Base-by-base conservation (phyloP, 2,888 invertebrate genomes). In the Thyatira batis region DNA sequence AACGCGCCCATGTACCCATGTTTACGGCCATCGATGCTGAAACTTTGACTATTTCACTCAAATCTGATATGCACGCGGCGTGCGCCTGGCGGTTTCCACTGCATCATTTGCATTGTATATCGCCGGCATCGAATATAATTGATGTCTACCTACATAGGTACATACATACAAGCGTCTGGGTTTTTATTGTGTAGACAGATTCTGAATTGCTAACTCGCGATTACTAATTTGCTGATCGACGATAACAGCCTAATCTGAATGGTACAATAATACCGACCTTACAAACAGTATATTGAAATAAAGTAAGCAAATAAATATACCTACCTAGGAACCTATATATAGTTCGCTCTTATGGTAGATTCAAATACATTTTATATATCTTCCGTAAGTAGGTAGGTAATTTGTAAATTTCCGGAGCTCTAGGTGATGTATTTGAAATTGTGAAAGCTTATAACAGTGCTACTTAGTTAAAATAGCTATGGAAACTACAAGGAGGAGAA, bases 1-100 rank as follows among this genome's bases (percentile, higher is more conserved):
- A 69, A 79, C 77, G 69, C 73, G 67, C 65, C 67, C 68, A 65
- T 68, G 56, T 54, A 65, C 49, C 48, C 44, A 49, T 60, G 69
- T 54, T 56, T 60, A 61, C 58, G 53, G 55, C 49, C 68, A 54
- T 49, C 44, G 71, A 51, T 69, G 55, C 70, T 71, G 63, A 48
- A 48, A 48, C 48, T 48, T 48, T 48, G 21, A 27, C 48, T 48
- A 48, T 27, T 48, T 10, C 28, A 23, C 21, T 27, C 27, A 20
- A 27, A 23, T 27, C 27, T 27, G 25, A 27, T 48, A 48, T 48
- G 48, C 48, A 27, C 3, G 27, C 10, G 17, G 27, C 48, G 48
- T 27, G 25, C 48, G 17, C 20, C 20, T 27, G 48, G 27, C 27
- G 28, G 28, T 27, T 20, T 48, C 48, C 48, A 48, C 27, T 48